A percentile compares a stretch with the other conserved stretches of the same genome.
These are phyloP conservation scores for Chymomyza procnemis DNA, from an alignment of 2,888 invertebrate genomes.

Conservation along the genomic window DNA sequence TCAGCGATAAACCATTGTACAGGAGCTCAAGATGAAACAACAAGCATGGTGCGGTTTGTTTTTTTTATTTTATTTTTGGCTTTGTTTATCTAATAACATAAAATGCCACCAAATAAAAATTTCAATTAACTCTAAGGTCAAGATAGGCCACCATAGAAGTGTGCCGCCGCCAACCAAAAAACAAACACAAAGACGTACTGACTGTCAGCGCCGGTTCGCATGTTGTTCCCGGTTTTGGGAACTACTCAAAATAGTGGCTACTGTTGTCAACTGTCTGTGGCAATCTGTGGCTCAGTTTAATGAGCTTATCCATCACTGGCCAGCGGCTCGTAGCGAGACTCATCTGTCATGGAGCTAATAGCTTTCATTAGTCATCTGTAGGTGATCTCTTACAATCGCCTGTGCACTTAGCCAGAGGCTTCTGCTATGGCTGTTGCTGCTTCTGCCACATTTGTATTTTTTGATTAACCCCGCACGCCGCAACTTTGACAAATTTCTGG, in stretches of 20 bases:
- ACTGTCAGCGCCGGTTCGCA: not conserved
- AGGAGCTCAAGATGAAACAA: constrained; percentile 3
- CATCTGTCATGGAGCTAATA: constrained; percentile 71
- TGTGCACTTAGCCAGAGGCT: constrained; percentile 20
- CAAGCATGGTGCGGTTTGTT: not conserved
- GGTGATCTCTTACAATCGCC: not conserved
- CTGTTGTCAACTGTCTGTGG: not conserved
- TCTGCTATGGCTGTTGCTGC: not conserved
- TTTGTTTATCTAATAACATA: not conserved
- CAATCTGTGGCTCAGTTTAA: constrained; percentile 45
- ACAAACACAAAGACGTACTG: not conserved
- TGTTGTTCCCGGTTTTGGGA: not conserved
- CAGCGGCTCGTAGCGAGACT: constrained; percentile 40
- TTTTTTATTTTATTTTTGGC: not conserved
- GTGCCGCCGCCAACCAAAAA: not conserved
- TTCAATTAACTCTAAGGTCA: constrained; percentile 57
- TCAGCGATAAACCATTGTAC: constrained; percentile 28
- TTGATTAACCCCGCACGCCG: not conserved
- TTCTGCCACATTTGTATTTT: not conserved
- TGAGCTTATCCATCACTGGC: constrained; percentile 68
- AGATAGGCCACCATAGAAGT: not conserved
- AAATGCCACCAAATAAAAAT: constrained; percentile 55
- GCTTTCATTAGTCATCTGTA: constrained; percentile 69
- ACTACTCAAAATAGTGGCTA: not conserved
- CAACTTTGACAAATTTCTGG: constrained; percentile 4